Evolutionary conservation across 2,113 vertebrate species (phyloP), one percentile per base, ranked within the genome.

Genomic region (Phodopus roborovskii): DNA sequence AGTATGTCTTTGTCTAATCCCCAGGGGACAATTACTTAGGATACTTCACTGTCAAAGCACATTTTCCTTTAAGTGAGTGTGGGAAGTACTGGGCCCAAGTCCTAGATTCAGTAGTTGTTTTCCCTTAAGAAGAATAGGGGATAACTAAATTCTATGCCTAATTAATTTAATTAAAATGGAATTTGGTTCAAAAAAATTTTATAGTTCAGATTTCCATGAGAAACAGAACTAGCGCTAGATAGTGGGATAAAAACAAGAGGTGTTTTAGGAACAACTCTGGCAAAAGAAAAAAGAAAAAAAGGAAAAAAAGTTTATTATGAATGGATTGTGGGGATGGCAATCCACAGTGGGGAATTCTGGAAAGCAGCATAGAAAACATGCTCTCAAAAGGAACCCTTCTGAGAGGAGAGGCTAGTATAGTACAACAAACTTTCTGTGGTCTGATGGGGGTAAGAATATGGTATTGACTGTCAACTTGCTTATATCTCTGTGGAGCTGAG

Each of bases 141-240:
- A 90, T 95, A 88, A 87, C 91, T 70, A 79, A 96, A 92, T 89
- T 66, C 79, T 77, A 84, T 36, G 84, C 92, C 45, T 90, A 82
- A 90, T 56, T 95, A 83, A 86, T 83, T 93, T 79, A 75, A 87
- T 94, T 84, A 62, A 90, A 93, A 60, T 74, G 64, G 30, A 39
- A 81, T 84, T 89, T 87, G 89, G 48, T 26, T 70, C 24, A 78
- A 97, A 86, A 71, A 56, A 36, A 79, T 73, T 91, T 94, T 74
- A 90, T 45, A 73, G 74, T 62, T 88, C 45, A 75, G 66, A 58
- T 62, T 92, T 15, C 73, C 78, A 19, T 45, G 4, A 24, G 74
- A 91, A 94, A 85, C 5, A 48, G 16, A 66, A 48, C 20, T n/a
- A 87, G 74, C 79, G 26, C n/a, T 62, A 1, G 36, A 36, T n/a